phyloP scores from a whole-genome alignment of 2,888 invertebrate genomes.

The Drosophila kambysellisi region DNA sequence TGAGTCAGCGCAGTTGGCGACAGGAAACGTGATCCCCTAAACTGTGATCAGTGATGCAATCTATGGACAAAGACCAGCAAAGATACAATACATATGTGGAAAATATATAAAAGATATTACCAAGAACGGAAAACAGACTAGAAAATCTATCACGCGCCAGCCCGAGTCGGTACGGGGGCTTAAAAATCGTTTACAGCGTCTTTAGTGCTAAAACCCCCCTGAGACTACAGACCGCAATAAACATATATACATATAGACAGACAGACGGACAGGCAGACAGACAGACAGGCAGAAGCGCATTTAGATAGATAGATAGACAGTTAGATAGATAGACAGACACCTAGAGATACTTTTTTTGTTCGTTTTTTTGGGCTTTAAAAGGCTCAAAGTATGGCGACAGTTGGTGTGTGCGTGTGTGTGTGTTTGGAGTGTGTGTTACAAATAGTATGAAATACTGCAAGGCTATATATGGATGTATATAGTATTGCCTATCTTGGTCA shows the following conservation, averaged over 20 bases:
- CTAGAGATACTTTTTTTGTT: slow-evolving; percentile 39
- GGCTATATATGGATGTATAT: background rate
- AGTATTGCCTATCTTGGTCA: slow-evolving; percentile 41
- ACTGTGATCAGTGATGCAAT: slow-evolving; percentile 50
- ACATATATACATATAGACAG: background rate
- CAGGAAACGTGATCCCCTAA: slow-evolving; percentile 52
- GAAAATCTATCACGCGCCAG: slow-evolving; percentile 63
- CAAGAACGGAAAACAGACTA: background rate
- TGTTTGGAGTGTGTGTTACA: slow-evolving; percentile 7
- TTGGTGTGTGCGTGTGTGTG: background rate
- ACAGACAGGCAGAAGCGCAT: slow-evolving; percentile 12
- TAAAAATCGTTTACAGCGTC: slow-evolving; percentile 79
- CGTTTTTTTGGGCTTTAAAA: slow-evolving; percentile 20
- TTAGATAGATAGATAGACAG: slow-evolving; percentile 14
- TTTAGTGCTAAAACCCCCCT: slow-evolving; percentile 61
- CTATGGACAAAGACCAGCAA: slow-evolving; percentile 33
- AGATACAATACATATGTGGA: background rate
- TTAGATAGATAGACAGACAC: slow-evolving; percentile 7
- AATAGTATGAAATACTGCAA: slow-evolving; percentile 17
- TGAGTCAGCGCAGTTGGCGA: slow-evolving; percentile 39
- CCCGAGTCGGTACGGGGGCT: slow-evolving; percentile 48
- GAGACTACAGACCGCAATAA: slow-evolving; percentile 35
- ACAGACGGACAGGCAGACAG: background rate
- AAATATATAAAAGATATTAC: background rate
- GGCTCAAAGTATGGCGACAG: slow-evolving; percentile 45